phyloP scores from a whole-genome alignment of 2,888 invertebrate species.

The Loripinus fragilis region DNA sequence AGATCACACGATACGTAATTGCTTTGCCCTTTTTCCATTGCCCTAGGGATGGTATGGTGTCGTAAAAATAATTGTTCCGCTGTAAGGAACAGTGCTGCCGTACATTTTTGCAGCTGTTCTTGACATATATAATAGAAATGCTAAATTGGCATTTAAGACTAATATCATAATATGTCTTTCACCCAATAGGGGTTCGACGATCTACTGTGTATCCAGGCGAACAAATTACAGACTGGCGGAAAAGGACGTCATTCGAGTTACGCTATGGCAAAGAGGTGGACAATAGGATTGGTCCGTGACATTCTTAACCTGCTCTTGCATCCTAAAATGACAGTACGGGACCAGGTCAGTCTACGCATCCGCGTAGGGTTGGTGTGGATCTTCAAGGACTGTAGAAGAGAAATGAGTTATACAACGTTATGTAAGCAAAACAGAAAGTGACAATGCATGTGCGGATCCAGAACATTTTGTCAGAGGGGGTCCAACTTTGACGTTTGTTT shows the following conservation, averaged over 20 bases:
- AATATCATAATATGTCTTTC: background rate
- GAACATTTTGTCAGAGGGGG: too few relatives aligned
- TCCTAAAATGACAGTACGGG: too few relatives aligned
- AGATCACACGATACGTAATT: background rate
- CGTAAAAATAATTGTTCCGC: background rate
- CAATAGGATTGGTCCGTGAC: slow-evolving; percentile 6
- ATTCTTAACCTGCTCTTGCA: too few relatives aligned
- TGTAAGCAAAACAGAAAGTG: too few relatives aligned
- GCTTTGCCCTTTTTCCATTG: background rate
- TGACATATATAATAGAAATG: background rate
- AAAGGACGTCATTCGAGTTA: background rate
- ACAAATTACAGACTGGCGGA: slow-evolving; percentile 12
- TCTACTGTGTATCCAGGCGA: background rate
- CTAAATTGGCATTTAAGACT: background rate
- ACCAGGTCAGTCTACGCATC: too few relatives aligned
- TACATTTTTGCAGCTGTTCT: background rate
- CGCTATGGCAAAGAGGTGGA: slow-evolving; percentile 11
- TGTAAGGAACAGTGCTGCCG: background rate
- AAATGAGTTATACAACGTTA: too few relatives aligned
- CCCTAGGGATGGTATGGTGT: background rate
- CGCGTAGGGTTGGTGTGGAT: too few relatives aligned
- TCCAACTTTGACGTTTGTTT: too few relatives aligned
- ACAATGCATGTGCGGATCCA: too few relatives aligned
- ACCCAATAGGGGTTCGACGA: background rate
- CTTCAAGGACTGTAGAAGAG: too few relatives aligned